A percentile compares a stretch with the other conserved stretches of the same genome.
Evolutionary conservation across 2,888 invertebrate genomes (phyloP).

Genomic region (Orchesellides sinensis): DNA sequence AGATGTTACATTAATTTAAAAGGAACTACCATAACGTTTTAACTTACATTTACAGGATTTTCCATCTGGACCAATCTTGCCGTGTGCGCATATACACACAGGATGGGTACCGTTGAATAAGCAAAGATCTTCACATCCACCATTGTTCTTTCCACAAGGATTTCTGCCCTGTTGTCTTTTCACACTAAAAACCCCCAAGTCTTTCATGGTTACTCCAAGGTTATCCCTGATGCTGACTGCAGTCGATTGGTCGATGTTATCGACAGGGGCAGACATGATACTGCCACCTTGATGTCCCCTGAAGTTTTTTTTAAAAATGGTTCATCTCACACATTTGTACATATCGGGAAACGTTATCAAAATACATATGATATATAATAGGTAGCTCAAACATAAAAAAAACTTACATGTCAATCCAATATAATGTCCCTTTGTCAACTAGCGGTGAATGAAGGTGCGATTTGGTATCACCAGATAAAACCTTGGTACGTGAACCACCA

Average conservation of each 20-base stretch:
- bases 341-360: too few relatives aligned
- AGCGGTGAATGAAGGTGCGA: constrained; percentile 83
- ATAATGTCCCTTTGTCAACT: constrained; percentile 81
- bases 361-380: too few relatives aligned
- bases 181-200: constrained; percentile 80
- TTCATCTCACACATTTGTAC: too few relatives aligned
- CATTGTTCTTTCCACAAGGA: constrained; percentile 82
- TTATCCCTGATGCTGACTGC: constrained; percentile 71
- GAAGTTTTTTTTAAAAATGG: constrained; percentile 24
- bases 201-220: constrained; percentile 73
- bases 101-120: constrained; percentile 83
- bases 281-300: constrained; percentile 81
- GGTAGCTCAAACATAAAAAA: not conserved
- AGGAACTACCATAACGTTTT: constrained; percentile 18
- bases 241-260: constrained; percentile 78
- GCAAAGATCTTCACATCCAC: constrained; percentile 88
- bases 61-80: constrained; percentile 83
- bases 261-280: constrained; percentile 82
- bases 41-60: constrained; percentile 82
- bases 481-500: constrained; percentile 80
- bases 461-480: constrained; percentile 65
- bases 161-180: constrained; percentile 81
- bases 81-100: constrained; percentile 90
- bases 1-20: constrained; percentile 25
- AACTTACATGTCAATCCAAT: constrained; percentile 88